These are phyloP conservation scores for Ips typographus DNA, from an alignment of 1,140 invertebrate genomes.

Conservation along the genomic window DNA sequence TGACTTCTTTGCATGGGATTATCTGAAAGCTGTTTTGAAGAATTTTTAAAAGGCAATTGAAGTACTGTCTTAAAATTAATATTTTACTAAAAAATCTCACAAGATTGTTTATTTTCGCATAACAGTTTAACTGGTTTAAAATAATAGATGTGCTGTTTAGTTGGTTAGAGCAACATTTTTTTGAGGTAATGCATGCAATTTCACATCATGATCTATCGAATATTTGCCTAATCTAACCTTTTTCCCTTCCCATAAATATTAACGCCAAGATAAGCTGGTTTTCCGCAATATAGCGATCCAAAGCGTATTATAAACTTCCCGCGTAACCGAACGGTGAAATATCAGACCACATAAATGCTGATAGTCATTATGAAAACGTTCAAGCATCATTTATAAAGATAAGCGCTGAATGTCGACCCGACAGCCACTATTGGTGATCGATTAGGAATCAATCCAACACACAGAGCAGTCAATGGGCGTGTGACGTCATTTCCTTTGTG, in stretches of 20 bases:
- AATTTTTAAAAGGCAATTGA: too few species aligned
- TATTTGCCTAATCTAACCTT: neutral
- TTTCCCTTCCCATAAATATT: constrained; percentile 13
- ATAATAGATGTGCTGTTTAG: too few species aligned
- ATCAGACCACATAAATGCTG: constrained; percentile 30
- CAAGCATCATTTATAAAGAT: constrained; percentile 49
- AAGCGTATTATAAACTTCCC: constrained; percentile 29
- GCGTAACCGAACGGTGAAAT: constrained; percentile 30
- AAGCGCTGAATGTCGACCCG: constrained; percentile 44
- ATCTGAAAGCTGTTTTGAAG: too few species aligned
- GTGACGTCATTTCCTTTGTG: constrained; percentile 53
- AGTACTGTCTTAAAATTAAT: too few species aligned
- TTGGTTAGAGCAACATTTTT: too few species aligned
- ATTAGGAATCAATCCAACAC: constrained; percentile 51
- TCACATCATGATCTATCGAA: too few species aligned
- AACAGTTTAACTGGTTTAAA: too few species aligned
- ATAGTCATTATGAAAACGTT: constrained; percentile 38
- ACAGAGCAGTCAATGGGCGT: constrained; percentile 51
- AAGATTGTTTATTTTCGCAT: too few species aligned
- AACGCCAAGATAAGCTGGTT: constrained; percentile 31
- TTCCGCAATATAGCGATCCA: constrained; percentile 30
- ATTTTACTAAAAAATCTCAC: too few species aligned
- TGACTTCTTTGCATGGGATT: too few species aligned
- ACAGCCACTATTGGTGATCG: constrained; percentile 50
- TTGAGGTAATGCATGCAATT: too few species aligned